Base-by-base conservation (phyloP, 2,797 vertebrate genomes). In the Delichon dasypus region DNA sequence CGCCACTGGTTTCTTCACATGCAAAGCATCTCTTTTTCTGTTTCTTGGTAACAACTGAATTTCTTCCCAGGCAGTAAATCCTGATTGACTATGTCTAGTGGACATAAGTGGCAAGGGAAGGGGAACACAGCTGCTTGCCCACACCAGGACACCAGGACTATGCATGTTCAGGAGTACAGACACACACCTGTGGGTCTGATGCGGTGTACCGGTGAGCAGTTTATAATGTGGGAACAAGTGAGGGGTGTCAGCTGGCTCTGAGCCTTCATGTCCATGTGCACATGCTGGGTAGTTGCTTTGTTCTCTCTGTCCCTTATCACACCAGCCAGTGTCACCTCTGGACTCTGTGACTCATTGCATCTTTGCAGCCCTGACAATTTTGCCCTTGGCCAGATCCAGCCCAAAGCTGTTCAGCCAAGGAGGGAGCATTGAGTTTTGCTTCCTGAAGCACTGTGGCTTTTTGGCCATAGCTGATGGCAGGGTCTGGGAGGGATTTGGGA, bases 181-280 rank as follows among this genome's bases (percentile, higher is more conserved):
- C 13, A 32, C 16, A 34, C 8, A 21, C 14, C 21, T 58, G 3
- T 10, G 54, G n/a, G 30, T 54, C 27, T 47, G 21, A 0, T 2
- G 2, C 55, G 47, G 18, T 38, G 7, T 62, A 27, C 23, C 30
- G 47, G 15, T 73, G 47, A 73, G 48, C 30, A 83, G 23, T n/a
- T n/a, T 62, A 34, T n/a, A 16, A 17, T n/a, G 3, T 38, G 34
- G 21, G 48, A 9, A 38, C 32, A 84, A 77, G 5, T 0, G 0
- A 57, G 34, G 21, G 23, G 3, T 4, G 3, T 17, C 7, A 34
- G 13, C 16, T 72, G 38, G 8, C 48, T 74, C 34, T 72, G 74
- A 79, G n/a, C 64, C 27, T 73, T 76, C 64, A 38, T 8, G 0
- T 47, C 21, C 34, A 4, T 6, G 6, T 82, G 71, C 22, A 9